Conservation (phyloP, 2,888 invertebrate species). For the Nipponacmea schrenckii region DNA sequence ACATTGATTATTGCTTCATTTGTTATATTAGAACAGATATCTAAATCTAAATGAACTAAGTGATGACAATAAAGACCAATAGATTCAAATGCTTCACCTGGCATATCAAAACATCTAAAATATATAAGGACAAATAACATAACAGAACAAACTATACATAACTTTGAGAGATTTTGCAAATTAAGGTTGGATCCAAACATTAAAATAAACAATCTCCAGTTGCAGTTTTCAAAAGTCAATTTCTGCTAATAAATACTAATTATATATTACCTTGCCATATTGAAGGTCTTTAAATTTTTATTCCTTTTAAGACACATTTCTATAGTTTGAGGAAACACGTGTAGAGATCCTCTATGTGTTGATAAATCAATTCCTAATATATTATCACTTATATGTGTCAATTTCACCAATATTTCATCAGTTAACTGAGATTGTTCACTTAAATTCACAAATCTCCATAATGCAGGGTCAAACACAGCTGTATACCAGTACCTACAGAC, state of each 20-base stretch:
- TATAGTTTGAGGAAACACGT: slow-evolving; percentile 41
- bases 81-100: slow-evolving; percentile 36
- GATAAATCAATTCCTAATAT: slow-evolving; percentile 41
- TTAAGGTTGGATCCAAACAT: too few species aligned
- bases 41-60: slow-evolving; percentile 42
- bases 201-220: too few species aligned
- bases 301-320: slow-evolving; percentile 36
- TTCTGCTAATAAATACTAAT: too few species aligned
- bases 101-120: slow-evolving; percentile 46
- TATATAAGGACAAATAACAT: neutral
- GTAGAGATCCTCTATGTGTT: slow-evolving; percentile 39
- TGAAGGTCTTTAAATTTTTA: slow-evolving; percentile 36
- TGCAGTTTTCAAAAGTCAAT: too few species aligned
- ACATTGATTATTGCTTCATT: slow-evolving; percentile 40
- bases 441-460: slow-evolving; percentile 42
- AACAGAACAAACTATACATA: neutral
- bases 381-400: slow-evolving; percentile 45
- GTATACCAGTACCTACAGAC: slow-evolving; percentile 45
- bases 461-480: slow-evolving; percentile 36
- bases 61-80: slow-evolving; percentile 33
- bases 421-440: slow-evolving; percentile 31
- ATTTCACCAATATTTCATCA: slow-evolving; percentile 30
- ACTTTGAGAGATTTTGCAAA: too few species aligned
- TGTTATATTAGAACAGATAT: slow-evolving; percentile 45
- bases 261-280: slow-evolving; percentile 43